A percentile compares a stretch with the other conserved stretches of the same genome.
Conservation (phyloP, 2,113 vertebrate genomes). For the Polyodon spathula region DNA sequence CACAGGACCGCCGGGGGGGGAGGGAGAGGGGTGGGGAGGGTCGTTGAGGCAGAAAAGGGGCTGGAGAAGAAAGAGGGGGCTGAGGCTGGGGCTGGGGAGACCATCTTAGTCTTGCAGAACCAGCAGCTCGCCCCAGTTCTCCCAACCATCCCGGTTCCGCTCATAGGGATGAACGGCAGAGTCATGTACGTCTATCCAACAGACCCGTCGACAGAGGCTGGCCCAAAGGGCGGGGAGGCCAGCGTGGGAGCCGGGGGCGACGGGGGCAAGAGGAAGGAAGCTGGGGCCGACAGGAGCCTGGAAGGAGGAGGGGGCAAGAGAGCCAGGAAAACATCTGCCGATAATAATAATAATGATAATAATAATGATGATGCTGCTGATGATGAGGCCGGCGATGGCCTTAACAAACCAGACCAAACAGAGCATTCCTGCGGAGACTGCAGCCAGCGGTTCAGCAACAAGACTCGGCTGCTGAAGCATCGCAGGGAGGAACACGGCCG, state of each 20-base stretch:
- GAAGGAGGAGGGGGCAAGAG: not conserved
- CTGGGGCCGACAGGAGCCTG: constrained; percentile 10
- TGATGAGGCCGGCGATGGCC: constrained; percentile 43
- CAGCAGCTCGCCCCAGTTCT: too few relatives aligned
- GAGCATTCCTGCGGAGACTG: constrained; percentile 49
- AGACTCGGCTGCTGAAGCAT: constrained; percentile 52
- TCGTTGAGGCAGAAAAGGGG: not conserved
- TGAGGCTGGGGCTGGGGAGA: not conserved
- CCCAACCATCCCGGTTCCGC: too few relatives aligned
- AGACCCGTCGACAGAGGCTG: too few relatives aligned
- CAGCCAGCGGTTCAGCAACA: constrained; percentile 51
- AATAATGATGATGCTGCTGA: too few relatives aligned
- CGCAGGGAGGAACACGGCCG: constrained; percentile 46
- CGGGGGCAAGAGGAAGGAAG: constrained; percentile 11
- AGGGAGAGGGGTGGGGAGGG: constrained; percentile 2
- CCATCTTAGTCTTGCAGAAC: too few relatives aligned
- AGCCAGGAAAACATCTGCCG: not conserved
- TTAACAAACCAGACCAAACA: constrained; percentile 48
- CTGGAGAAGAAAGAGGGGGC: constrained; percentile 5
- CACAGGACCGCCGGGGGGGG: constrained; percentile 33
- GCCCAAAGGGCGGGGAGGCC: constrained; percentile 3
- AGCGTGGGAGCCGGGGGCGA: not conserved
- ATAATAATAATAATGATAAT: constrained; percentile 40
- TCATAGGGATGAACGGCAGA: too few relatives aligned
- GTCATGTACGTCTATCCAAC: too few relatives aligned